Evolutionary conservation across 2,113 vertebrate genomes (phyloP).

Genomic region (Aplodontia rufa): DNA sequence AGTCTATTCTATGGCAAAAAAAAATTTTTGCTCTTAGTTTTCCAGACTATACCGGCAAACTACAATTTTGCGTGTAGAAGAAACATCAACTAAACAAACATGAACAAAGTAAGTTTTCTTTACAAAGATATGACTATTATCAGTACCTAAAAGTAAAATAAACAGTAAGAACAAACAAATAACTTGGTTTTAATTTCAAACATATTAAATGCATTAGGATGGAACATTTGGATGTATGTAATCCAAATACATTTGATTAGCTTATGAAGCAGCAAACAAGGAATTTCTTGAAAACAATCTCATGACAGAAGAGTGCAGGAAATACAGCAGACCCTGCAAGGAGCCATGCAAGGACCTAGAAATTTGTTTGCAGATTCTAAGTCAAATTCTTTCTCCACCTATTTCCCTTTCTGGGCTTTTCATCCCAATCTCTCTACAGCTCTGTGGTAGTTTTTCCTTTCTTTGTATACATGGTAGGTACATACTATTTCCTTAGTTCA

Average conservation of each 20-base stretch:
- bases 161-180: not conserved
- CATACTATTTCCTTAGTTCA: not conserved
- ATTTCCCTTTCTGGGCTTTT: not conserved
- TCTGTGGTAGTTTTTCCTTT: not conserved
- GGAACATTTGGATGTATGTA: not conserved
- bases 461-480: not conserved
- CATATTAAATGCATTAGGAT: not conserved
- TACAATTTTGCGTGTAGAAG: not conserved
- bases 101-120: not conserved
- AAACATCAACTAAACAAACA: not conserved
- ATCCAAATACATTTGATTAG: not conserved
- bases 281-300: not conserved
- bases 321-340: not conserved
- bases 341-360: not conserved
- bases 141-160: not conserved
- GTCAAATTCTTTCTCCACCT: not conserved
- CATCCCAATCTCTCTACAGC: not conserved
- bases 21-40: not conserved
- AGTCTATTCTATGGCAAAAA: not conserved
- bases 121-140: not conserved
- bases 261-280: not conserved
- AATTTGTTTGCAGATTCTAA: not conserved
- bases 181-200: conserved; percentile 42
- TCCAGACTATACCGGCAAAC: not conserved
- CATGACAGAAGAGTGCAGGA: not conserved